A percentile compares a stretch with the other conserved stretches of the same genome.
Conservation (phyloP, 2,888 invertebrate species). For the Mythimna pallens region DNA sequence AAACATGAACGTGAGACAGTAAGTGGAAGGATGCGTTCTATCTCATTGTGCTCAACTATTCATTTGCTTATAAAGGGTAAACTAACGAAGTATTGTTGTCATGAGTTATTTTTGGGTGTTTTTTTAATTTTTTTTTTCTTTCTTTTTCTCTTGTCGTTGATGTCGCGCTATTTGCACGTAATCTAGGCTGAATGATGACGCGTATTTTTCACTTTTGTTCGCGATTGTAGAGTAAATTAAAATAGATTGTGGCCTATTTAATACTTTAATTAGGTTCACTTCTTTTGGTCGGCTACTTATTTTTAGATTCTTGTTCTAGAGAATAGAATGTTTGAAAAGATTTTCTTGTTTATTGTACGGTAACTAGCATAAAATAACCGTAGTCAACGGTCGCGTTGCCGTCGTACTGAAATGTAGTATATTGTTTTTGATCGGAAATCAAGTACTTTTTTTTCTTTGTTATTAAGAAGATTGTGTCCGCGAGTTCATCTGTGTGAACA, state of each 20-base stretch:
- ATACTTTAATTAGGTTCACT: slow-evolving; percentile 59
- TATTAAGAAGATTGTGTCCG: background rate
- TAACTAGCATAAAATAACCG: background rate
- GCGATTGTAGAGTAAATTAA: slow-evolving; percentile 51
- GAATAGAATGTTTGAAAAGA: background rate
- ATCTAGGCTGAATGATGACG: slow-evolving; percentile 66
- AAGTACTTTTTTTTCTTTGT: background rate
- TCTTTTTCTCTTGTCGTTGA: slow-evolving; percentile 35
- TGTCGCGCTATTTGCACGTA: slow-evolving; percentile 73
- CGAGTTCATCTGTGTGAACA: background rate
- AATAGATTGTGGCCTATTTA: slow-evolving; percentile 48
- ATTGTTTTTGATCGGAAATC: background rate
- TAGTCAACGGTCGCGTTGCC: slow-evolving; percentile 11
- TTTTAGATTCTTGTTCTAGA: slow-evolving; percentile 31
- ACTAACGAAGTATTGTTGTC: slow-evolving; percentile 86
- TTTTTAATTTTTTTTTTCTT: slow-evolving; percentile 65
- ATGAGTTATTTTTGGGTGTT: slow-evolving; percentile 74
- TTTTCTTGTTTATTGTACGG: background rate
- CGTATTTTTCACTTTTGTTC: slow-evolving; percentile 60
- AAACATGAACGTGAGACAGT: slow-evolving; percentile 84
- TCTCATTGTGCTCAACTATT: slow-evolving; percentile 59
- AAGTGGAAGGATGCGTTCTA: slow-evolving; percentile 64
- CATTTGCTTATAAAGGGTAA: slow-evolving; percentile 71
- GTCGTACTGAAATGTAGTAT: background rate
- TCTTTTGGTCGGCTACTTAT: slow-evolving; percentile 41